Evolutionary conservation across 2,888 invertebrate species (phyloP).

Genomic region (Watsonalla binaria): DNA sequence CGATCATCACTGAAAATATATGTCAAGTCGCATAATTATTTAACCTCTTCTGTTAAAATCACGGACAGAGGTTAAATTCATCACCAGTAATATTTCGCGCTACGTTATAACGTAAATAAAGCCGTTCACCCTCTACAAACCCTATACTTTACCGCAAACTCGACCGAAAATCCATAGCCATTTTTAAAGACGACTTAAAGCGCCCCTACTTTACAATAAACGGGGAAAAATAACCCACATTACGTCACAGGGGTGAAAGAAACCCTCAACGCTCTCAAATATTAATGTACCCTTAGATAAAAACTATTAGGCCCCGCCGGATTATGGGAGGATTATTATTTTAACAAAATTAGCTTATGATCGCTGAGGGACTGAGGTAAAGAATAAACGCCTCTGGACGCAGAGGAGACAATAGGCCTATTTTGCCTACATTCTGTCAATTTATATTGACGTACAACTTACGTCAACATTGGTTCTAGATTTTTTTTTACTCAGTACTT

Average conservation of each 20-base stretch:
- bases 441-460: too few relatives aligned
- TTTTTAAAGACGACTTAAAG: background rate
- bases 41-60: too few relatives aligned
- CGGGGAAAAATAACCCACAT: constrained; percentile 20
- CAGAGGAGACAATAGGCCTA: background rate
- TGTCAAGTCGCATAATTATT: too few relatives aligned
- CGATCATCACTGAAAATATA: too few relatives aligned
- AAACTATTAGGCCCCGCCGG: constrained; percentile 70
- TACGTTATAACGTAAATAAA: background rate
- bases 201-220: constrained; percentile 23
- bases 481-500: too few relatives aligned
- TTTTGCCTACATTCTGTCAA: too few relatives aligned
- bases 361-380: constrained; percentile 46
- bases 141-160: background rate
- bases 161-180: background rate
- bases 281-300: constrained; percentile 73
- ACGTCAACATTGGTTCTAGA: too few relatives aligned
- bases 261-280: constrained; percentile 50
- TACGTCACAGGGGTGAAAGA: constrained; percentile 22
- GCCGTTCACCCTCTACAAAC: background rate
- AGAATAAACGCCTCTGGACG: background rate
- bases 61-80: too few relatives aligned
- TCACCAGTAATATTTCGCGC: background rate
- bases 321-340: constrained; percentile 75
- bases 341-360: constrained; percentile 76